A percentile compares a stretch with the other conserved stretches of the same genome.
phyloP scores from a whole-genome alignment of 1,140 invertebrate species.

The Formica exsecta region DNA sequence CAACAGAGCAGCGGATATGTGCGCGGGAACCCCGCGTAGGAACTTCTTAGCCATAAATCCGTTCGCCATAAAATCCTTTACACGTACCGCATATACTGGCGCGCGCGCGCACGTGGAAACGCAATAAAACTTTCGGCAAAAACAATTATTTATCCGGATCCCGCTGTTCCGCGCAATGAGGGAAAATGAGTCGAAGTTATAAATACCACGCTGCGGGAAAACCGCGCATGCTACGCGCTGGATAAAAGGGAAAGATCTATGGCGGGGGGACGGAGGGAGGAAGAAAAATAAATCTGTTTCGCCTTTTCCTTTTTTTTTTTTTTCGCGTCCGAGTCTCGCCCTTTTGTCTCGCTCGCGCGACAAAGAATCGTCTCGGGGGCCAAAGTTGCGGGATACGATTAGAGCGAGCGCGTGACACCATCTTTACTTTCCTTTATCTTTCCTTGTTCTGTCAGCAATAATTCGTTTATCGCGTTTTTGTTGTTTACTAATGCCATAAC shows the following conservation, averaged over 20 bases:
- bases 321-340: constrained; percentile 29
- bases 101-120: not conserved
- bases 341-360: constrained; percentile 62
- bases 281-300: constrained; percentile 76
- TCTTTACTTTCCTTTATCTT: constrained; percentile 32
- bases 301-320: constrained; percentile 56
- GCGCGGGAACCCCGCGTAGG: not conserved
- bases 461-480: not conserved
- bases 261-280: constrained; percentile 46
- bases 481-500: not conserved
- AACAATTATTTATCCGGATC: constrained; percentile 75
- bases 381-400: constrained; percentile 71
- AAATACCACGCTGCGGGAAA: constrained; percentile 70
- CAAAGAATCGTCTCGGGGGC: constrained; percentile 54
- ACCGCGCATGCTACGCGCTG: constrained; percentile 48
- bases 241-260: constrained; percentile 75
- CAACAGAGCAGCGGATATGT: constrained; percentile 29
- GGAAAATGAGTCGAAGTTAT: constrained; percentile 77
- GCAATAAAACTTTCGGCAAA: constrained; percentile 74
- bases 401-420: constrained; percentile 56
- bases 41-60: constrained; percentile 62
- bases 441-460: constrained; percentile 14
- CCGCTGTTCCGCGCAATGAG: constrained; percentile 72
- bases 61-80: constrained; percentile 19
- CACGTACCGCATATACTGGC: constrained; percentile 36